Evolutionary conservation across 2,888 invertebrate genomes (phyloP), one percentile per base, ranked within the genome.

Genomic region (Acanthosepion esculentum): DNA sequence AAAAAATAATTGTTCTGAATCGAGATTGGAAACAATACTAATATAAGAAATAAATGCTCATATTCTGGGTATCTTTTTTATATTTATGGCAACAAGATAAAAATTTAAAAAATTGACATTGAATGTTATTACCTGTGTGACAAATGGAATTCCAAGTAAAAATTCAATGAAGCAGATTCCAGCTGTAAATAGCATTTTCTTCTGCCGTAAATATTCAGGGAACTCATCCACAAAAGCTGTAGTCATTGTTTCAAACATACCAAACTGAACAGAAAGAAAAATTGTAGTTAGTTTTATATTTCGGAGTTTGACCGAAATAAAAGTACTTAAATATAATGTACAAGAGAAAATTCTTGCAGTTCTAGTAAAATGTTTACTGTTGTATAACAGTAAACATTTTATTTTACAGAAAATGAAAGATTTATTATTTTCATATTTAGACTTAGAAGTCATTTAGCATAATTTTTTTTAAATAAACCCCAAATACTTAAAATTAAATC

Each of bases 241-340:
- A 94, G 98, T 98, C 20, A 98, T 98, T 0, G 98, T 98, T 97
- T 99, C 98, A 95, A 98, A 98, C 96, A 98, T 98, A 5, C 98
- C 98, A 97, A 99, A 98, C 98, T 99, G 97, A 48, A 95, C 4
- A 50, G 20, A 93, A 50, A 48, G 12, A 93, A 92, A 50, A 78
- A 18, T 78, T 78, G 8, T 10, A 78, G 29, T 78, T 29, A 78
- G 78, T 78, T 55, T 55, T 55, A 20, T 18, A 55, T 55, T 53
- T 15, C 53, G 7, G 7, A 53, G 5, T 26, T n/a, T 26, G 8
- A 78, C 29, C 12, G 29, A n/a, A 78, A 78, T 29, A 29, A 78
- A 78, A 78, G 26, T 29, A 29, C 29, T 78, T 41, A 78, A 78
- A 78, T 78, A 18, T 55, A 18, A 55, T 55, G 15, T 29, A 26